phyloP scores from a whole-genome alignment of 2,113 vertebrate genomes.

The Daubentonia madagascariensis region DNA sequence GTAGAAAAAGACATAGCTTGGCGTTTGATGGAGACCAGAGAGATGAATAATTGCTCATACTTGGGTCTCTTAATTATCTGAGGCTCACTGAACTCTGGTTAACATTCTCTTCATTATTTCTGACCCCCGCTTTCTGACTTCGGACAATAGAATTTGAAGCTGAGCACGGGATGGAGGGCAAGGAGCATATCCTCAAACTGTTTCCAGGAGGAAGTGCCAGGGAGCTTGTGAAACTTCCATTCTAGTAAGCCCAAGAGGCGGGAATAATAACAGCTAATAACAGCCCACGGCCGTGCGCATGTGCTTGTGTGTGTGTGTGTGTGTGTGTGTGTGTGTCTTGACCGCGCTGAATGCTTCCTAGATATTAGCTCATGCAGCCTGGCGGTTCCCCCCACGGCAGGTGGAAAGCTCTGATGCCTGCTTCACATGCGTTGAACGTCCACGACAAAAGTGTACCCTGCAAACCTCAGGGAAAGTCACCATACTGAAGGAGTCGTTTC shows the following conservation, averaged over 20 bases:
- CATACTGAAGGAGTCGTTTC: not conserved
- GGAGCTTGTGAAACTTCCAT: constrained; percentile 23
- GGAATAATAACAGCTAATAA: not conserved
- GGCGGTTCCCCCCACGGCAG: not conserved
- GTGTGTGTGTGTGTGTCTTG: not conserved
- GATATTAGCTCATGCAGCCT: constrained; percentile 35
- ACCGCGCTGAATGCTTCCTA: constrained; percentile 11
- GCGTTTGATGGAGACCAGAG: constrained; percentile 20
- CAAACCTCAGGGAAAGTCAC: not conserved
- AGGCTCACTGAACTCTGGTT: not conserved
- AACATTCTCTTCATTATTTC: constrained; percentile 61
- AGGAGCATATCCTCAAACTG: not conserved
- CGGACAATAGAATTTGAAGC: not conserved
- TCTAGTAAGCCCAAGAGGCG: not conserved
- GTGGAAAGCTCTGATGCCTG: not conserved
- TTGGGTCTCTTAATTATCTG: constrained; percentile 50
- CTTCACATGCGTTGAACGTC: not conserved
- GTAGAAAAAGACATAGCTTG: not conserved
- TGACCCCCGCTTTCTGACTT: constrained; percentile 52
- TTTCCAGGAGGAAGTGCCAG: constrained; percentile 26
- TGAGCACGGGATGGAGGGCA: not conserved
- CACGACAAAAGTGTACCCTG: not conserved
- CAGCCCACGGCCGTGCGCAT: not conserved
- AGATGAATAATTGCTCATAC: constrained; percentile 32
- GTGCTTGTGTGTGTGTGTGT: not conserved